Conservation (phyloP, 2,113 vertebrate species). For the Hypomesus transpacificus region DNA sequence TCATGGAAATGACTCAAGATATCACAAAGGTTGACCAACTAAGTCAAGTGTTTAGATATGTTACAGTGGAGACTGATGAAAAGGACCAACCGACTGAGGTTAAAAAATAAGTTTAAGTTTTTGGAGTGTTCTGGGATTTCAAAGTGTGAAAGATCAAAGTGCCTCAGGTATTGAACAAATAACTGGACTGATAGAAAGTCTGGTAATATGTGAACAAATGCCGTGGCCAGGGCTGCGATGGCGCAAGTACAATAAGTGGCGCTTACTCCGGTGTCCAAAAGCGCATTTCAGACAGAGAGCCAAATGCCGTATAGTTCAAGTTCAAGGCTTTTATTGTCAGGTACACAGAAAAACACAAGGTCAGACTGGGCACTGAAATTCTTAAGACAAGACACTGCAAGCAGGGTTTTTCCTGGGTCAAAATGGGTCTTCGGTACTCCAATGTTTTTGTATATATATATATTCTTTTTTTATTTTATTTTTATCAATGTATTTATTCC, state of each 20-base stretch:
- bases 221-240: not conserved
- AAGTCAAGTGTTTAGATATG: constrained; percentile 6
- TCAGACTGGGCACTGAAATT: too few relatives aligned
- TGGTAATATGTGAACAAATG: not conserved
- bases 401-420: too few relatives aligned
- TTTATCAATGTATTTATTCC: too few relatives aligned
- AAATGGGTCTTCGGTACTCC: too few relatives aligned
- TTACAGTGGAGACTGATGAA: not conserved
- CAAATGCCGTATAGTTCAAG: too few relatives aligned
- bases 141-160: not conserved
- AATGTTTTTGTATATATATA: too few relatives aligned
- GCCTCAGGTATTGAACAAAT: not conserved
- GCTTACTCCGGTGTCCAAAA: not conserved
- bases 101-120: constrained; percentile 1
- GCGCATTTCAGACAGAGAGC: not conserved
- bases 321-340: too few relatives aligned
- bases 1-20: constrained; percentile 5
- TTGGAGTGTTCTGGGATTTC: constrained; percentile 1
- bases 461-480: too few relatives aligned
- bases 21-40: not conserved
- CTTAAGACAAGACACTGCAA: too few relatives aligned
- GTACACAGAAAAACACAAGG: too few relatives aligned
- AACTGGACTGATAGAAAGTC: constrained; percentile 4
- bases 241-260: not conserved
- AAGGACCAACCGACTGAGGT: not conserved